Percentiles rank a stretch among this genome's conserved stretches.
phyloP scores from a whole-genome alignment of 2,888 invertebrate genomes.

The Standfussiana lucernea region DNA sequence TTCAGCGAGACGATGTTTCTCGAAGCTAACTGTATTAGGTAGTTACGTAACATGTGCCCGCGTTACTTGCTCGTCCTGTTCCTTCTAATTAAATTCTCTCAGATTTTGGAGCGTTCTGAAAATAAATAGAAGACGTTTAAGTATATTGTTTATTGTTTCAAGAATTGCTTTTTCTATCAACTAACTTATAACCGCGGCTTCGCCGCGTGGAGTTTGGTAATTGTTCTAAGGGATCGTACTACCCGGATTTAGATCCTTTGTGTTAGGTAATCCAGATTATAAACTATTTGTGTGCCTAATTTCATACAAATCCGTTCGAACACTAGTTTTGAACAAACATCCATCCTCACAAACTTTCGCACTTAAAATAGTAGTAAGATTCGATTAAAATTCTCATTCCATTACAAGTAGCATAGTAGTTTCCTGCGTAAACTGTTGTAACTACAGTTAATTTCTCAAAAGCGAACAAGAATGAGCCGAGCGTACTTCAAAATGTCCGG shows the following conservation, averaged over 20 bases:
- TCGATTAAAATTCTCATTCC: slow-evolving; percentile 6
- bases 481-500: slow-evolving; percentile 34
- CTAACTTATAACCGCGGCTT: neutral
- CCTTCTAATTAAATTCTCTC: slow-evolving; percentile 48
- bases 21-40: slow-evolving; percentile 54
- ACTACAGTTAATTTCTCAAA: slow-evolving; percentile 30
- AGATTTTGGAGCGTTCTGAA: slow-evolving; percentile 26
- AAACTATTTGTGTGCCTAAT: neutral
- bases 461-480: slow-evolving; percentile 26
- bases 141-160: neutral
- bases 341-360: neutral
- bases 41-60: slow-evolving; percentile 27
- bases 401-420: slow-evolving; percentile 21
- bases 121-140: slow-evolving; percentile 18
- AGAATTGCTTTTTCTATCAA: neutral
- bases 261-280: neutral
- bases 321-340: neutral
- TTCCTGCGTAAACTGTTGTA: neutral
- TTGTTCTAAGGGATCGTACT: neutral
- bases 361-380: neutral
- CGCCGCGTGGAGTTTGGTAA: neutral
- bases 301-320: neutral
- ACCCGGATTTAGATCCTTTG: neutral
- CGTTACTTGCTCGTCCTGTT: slow-evolving; percentile 11
- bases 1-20: slow-evolving; percentile 47